Evolutionary conservation across 2,888 invertebrate genomes (phyloP), one percentile per base, ranked within the genome.

Genomic region (Drosophila niveifrons): DNA sequence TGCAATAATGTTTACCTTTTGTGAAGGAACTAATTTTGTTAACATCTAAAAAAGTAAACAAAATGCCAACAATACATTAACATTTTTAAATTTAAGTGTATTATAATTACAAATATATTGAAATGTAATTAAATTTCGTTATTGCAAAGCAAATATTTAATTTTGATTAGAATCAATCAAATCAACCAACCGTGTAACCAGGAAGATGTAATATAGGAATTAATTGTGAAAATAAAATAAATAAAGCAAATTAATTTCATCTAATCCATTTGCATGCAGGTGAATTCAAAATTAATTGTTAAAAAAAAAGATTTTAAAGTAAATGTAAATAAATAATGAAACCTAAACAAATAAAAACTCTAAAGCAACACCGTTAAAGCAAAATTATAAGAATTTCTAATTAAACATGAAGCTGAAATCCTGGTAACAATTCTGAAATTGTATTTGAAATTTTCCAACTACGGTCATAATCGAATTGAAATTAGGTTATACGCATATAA

Each of bases 121-220:
- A 31, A 36, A 58, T 55, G 8, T 50, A 58, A 51, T 44, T 41
- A 18, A 56, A 63, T 75, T 63, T 56, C 59, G 56, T 75, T 71
- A 52, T 75, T 75, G 74, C 70, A 58, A 55, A 71, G 66, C 58
- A 75, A 66, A 55, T 59, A 52, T 58, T 61, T 67, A 2, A 29
- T 52, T 59, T 75, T 64, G 13, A 63, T 66, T 66, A 28, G 53
- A 52, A 56, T 31, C 39, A 41, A 56, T 59, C 2, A 34, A 13
- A 17, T n/a, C 11, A 13, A 44, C 15, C 13, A 52, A 29, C 8
- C 23, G 41, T 11, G 10, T 11, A 34, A 28, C 23, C 52, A 66
- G 51, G 9, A 6, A 3, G 23, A n/a, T 8, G 51, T 8, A 55
- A 51, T 46, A 56, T 29, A 46, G 29, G 31, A 36, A 17, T 7